Percentiles rank a stretch among this genome's conserved stretches.
phyloP scores from a whole-genome alignment of 2,113 vertebrate genomes.

The Oceanodroma tethys region DNA sequence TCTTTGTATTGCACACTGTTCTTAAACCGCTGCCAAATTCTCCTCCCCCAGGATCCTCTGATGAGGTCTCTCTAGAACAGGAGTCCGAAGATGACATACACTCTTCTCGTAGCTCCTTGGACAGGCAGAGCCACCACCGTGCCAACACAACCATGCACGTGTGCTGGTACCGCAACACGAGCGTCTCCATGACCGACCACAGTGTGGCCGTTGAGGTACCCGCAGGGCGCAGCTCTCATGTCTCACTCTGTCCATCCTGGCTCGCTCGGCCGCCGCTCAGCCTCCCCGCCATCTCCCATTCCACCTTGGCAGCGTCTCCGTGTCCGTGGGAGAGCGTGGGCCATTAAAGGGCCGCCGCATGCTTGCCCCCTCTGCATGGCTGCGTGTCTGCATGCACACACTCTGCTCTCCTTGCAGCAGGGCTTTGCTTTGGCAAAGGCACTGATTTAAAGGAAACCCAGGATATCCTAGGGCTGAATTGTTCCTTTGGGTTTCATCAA shows the following conservation, averaged over 20 bases:
- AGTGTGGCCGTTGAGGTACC: conserved; percentile 91
- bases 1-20: not conserved
- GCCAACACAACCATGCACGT: conserved; percentile 93
- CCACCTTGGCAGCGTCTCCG: not conserved
- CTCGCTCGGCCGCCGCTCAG: not conserved
- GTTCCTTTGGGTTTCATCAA: not conserved
- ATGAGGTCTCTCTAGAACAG: conserved; percentile 86
- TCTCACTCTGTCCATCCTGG: not conserved
- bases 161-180: conserved; percentile 96
- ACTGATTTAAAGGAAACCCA: not conserved
- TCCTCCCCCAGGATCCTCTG: conserved; percentile 82
- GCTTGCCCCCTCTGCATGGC: not conserved
- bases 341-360: not conserved
- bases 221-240: not conserved
- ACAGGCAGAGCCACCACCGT: conserved; percentile 86
- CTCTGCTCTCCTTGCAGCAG: not conserved
- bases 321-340: not conserved
- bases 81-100: conserved; percentile 86
- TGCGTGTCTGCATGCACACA: rapidly evolving
- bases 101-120: conserved; percentile 80
- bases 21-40: conserved; percentile 34
- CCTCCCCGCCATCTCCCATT: not conserved
- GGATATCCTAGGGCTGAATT: too few species aligned
- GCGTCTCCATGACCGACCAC: conserved; percentile 93
- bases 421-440: not conserved